Base-by-base conservation (phyloP, 2,797 vertebrate species). In the Leptoclinus maculatus region DNA sequence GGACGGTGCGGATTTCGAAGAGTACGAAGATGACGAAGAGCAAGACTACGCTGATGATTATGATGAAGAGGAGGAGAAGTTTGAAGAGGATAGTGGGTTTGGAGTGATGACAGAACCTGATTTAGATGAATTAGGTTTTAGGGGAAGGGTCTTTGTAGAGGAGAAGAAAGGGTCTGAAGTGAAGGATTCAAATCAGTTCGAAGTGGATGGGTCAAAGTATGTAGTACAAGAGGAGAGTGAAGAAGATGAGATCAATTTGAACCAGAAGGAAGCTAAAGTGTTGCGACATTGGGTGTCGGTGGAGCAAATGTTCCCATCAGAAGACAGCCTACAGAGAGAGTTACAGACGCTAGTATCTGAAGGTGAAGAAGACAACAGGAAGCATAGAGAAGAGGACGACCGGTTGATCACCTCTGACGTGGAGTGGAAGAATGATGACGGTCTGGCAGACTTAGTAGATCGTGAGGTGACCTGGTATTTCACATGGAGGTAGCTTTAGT, bases 391-490 rank as follows among this genome's bases (percentile, higher is more conserved):
- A 36, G 74, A 80, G 10, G 38, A 41, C 17, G 60, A 63, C 4
- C 23, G 14, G 34, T 70, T 11, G 25, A 39, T 0, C 1, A 14
- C 32, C 7, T 67, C 71, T 16, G 79, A 84, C 8, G 32, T 60
- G 58, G 66, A 89, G 36, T 1, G 25, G 78, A 72, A 72, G 16
- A 64, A 56, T 1, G 54, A 85, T 19, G 64, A 76, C 6, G 41
- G 63, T 9, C 54, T 23, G 25, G 29, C 45, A 9, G 72, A 73
- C 45, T 56, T 49, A 21, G 68, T 14, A 4, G 74, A 78, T 11
- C 1, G 3, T 11, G 86, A 84, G 74, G 75, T 29, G 65, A 93
- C 88, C 0, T 94, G 92, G 94, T 87, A 87, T 90, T 94, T 95
- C 83, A 78, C 71, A 51, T 94, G 94, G 93, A 86, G 19, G 45